Base-by-base conservation (phyloP, 2,888 invertebrate species). In the Heteromyza rotundicornis region DNA sequence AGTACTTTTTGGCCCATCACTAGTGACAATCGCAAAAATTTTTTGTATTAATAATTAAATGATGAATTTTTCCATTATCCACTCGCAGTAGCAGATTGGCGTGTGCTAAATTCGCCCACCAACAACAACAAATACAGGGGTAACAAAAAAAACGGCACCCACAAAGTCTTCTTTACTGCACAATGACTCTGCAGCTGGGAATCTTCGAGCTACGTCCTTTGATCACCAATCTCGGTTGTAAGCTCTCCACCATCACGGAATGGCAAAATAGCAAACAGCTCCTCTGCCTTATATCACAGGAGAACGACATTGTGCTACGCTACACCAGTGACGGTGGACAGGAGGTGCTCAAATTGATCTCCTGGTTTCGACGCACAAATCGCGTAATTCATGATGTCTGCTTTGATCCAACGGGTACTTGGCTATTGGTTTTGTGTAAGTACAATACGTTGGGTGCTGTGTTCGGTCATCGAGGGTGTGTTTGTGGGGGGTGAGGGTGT, bases 331-430 rank as follows among this genome's bases (percentile, higher is more conserved):
- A 78, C 44, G 66, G 68, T 7, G 79, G 78, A 10, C 76, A 78
- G 68, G 79, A 81, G 66, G 77, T 81, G 56, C 70, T 82, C 32
- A 84, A 83, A 69, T 70, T 82, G 66, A 74, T 84, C 59, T 76
- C 79, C 35, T 84, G 82, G 82, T 84, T 84, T 66, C 75, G 76
- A 1, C 78, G 80, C 32, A 76, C 77, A 55, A 74, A 77, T 50
- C 78, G 82, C 52, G 78, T 81, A 14, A 86, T 90, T 62, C 86
- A 89, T 77, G 89, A 89, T 76, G 85, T 94, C 80, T 92, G 93
- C 80, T 94, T 95, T 82, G 93, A 94, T 84, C 91, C 92, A 1
- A 88, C 90, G 63, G 94, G 93, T 59, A 89, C 75, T 59, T 81
- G 82, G 81, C 69, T 84, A 40, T 65, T 84, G 36, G 82, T 83